Evolutionary conservation across 2,113 vertebrate species (phyloP).

Genomic region (Phalacrocorax aristotelis): DNA sequence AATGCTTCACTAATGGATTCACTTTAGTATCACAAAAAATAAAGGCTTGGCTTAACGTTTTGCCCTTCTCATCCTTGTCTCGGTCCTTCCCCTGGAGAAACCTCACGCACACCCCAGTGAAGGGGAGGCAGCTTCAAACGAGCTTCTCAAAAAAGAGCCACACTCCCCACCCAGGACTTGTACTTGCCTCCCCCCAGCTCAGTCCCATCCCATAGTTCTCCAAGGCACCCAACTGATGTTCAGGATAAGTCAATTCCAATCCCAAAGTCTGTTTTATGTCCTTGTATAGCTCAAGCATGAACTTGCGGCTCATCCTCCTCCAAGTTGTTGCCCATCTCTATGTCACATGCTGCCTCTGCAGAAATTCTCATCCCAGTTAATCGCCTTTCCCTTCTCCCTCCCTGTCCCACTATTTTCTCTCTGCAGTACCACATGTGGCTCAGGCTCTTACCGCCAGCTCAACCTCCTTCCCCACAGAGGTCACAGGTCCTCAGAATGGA

Average conservation of each 20-base stretch:
- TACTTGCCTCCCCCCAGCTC: not conserved
- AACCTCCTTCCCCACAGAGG: not conserved
- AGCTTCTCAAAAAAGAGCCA: not conserved
- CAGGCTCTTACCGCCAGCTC: not conserved
- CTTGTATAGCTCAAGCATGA: not conserved
- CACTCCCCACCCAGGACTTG: not conserved
- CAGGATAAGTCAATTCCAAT: not conserved
- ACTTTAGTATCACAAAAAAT: not conserved
- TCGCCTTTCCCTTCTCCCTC: not conserved
- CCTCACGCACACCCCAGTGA: accelerated
- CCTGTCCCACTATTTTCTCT: not conserved
- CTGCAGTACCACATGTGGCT: not conserved
- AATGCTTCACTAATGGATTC: not conserved
- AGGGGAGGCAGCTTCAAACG: not conserved
- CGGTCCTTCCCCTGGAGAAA: not conserved
- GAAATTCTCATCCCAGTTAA: not conserved
- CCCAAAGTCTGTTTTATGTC: not conserved
- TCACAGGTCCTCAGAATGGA: not conserved
- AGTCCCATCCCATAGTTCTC: not conserved
- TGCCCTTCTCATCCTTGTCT: not conserved
- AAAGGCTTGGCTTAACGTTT: not conserved
- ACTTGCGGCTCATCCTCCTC: not conserved
- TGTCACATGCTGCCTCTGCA: not conserved
- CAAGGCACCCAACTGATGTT: not conserved
- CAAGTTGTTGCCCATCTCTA: not conserved